Percentiles rank a stretch among this genome's conserved stretches.
Evolutionary conservation across 2,113 vertebrate species (phyloP).

Genomic region (Helogale parvula): DNA sequence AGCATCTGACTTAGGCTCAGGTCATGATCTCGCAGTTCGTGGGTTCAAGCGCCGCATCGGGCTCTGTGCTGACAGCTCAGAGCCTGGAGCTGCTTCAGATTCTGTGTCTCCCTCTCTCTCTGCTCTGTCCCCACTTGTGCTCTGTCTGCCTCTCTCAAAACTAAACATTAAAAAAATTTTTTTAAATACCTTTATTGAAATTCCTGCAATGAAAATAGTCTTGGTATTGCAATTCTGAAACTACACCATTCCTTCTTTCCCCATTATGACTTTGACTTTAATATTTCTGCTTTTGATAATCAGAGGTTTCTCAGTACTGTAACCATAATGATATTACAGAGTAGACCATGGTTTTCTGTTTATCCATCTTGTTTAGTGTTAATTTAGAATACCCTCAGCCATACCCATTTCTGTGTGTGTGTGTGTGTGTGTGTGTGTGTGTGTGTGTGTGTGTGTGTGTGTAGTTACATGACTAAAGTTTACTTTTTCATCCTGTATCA

Average conservation of each 20-base stretch:
- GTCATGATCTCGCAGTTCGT: too few relatives aligned
- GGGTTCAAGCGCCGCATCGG: too few relatives aligned
- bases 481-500: not conserved
- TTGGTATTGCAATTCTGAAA: constrained; percentile 15
- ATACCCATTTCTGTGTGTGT: not conserved
- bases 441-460: not conserved
- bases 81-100: too few relatives aligned
- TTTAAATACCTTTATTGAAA: constrained; percentile 30
- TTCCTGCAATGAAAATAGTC: constrained; percentile 52
- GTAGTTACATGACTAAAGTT: not conserved
- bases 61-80: too few relatives aligned
- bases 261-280: constrained; percentile 25
- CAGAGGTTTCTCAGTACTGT: constrained; percentile 1
- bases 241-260: not conserved
- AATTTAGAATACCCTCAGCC: not conserved
- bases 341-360: constrained; percentile 42
- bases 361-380: constrained; percentile 23
- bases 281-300: constrained; percentile 48
- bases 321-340: not conserved
- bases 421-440: not conserved
- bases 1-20: too few relatives aligned
- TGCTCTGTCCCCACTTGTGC: too few relatives aligned
- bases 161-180: too few relatives aligned
- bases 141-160: too few relatives aligned
- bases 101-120: too few relatives aligned